Base-by-base conservation (phyloP, 2,113 vertebrate genomes). In the Asarcornis scutulata region DNA sequence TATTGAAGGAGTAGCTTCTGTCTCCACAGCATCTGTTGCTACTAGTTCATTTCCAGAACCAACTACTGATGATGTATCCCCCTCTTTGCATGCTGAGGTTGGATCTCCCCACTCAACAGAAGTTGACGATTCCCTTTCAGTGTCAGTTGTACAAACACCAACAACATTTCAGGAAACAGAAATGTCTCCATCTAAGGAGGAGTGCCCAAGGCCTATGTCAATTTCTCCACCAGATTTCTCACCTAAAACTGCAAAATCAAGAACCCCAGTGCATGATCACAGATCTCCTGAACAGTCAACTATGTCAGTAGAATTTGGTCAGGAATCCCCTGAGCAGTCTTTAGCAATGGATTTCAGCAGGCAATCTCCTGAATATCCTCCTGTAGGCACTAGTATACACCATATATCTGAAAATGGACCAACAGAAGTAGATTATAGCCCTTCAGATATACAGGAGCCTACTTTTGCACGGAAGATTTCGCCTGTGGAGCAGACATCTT, bases 21-120 rank as follows among this genome's bases (percentile, higher is more conserved):
- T 99, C 29, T 99, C 99, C 50, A 99, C 99, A 73, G 98, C 99
- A 62, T 99, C 99, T 14, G 98, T 99, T 91, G 99, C 99, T 18
- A 99, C 99, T 25, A 99, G 98, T 89, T 99, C 99, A 36, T 98
- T 99, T 86, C 99, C 98, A 91, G 99, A 99, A 95, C 99, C 99
- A 63, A 99, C 99, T 26, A 99, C 99, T 23, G 99, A 99, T 94
- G 98, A 99, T 11, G 98, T 98, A 26, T 99, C 99, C 88, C 99
- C 98, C 84, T 99, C 99, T 46, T 96, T 99, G 83, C 99, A 99
- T 75, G 99, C 99, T 36, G 99, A 99, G 58, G 98, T 99, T 44
- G 99, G 99, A 34, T 99, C 99, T 68, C 99, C 99, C 62, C 99
- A 99, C 88, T 99, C 99, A 82, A 99, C 99, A 74, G 99, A 99